Conservation (phyloP, 2,888 invertebrate genomes). For the Dryocosmus kuriphilus region DNA sequence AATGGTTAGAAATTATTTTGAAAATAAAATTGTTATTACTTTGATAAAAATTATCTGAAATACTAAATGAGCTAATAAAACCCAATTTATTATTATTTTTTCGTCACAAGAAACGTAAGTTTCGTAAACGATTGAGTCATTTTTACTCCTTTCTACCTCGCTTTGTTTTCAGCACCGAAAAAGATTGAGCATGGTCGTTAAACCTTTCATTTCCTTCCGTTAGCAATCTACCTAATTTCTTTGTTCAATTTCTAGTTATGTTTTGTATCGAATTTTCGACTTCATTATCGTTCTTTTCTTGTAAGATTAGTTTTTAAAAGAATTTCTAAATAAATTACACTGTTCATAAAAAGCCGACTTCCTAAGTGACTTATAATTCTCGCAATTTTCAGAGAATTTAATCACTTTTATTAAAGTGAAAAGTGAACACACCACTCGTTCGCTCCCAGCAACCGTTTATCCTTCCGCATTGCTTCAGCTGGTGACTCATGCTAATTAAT, state of each 20-base stretch:
- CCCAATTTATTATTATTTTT: neutral
- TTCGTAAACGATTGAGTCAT: neutral
- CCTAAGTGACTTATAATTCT: neutral
- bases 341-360: neutral
- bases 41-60: neutral
- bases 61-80: neutral
- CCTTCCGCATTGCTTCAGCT: constrained; percentile 51
- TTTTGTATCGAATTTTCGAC: neutral
- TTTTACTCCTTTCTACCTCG: neutral
- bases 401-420: constrained; percentile 19
- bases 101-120: neutral
- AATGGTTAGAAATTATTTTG: too few species aligned
- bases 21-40: too few species aligned
- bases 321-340: neutral
- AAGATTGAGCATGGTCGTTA: neutral
- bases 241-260: neutral
- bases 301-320: too few species aligned
- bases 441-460: constrained; percentile 18
- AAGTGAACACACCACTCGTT: neutral
- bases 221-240: neutral
- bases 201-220: neutral
- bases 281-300: neutral
- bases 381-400: neutral
- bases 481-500: constrained; percentile 65
- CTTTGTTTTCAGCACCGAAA: neutral